Conservation (phyloP, 2,888 invertebrate species). For the Meiosimyza decipiens region DNA sequence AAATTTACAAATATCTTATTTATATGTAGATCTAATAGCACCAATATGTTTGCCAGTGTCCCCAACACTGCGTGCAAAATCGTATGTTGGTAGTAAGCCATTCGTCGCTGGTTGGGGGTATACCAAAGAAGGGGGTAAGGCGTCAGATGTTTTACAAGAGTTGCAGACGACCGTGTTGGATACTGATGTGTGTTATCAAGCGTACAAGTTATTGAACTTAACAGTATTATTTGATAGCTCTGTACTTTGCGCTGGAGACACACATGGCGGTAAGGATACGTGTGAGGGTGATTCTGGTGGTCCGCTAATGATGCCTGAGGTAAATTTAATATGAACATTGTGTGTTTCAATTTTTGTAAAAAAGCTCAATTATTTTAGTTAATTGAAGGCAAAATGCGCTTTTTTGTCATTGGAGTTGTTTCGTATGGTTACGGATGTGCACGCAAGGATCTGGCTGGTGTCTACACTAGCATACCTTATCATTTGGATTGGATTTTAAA, state of each 20-base stretch:
- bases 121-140: constrained; percentile 68
- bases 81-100: constrained; percentile 71
- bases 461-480: constrained; percentile 72
- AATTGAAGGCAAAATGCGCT: constrained; percentile 42
- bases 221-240: constrained; percentile 52
- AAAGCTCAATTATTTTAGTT: too few relatives aligned
- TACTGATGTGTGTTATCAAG: constrained; percentile 70
- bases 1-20: constrained; percentile 42
- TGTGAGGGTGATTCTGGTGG: constrained; percentile 61
- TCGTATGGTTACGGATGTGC: constrained; percentile 75
- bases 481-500: constrained; percentile 72
- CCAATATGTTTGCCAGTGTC: constrained; percentile 80
- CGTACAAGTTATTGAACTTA: constrained; percentile 48
- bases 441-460: constrained; percentile 72
- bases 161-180: constrained; percentile 77
- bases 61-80: constrained; percentile 68
- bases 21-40: constrained; percentile 73
- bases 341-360: too few relatives aligned
- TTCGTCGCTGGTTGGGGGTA: constrained; percentile 76
- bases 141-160: constrained; percentile 74
- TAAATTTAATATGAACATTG: constrained; percentile 22
- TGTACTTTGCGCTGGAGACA: constrained; percentile 56
- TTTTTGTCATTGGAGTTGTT: constrained; percentile 72
- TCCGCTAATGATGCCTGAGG: constrained; percentile 58
- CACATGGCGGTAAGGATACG: constrained; percentile 55